Base-by-base conservation (phyloP, 2,888 invertebrate species). In the Dicycla oo region DNA sequence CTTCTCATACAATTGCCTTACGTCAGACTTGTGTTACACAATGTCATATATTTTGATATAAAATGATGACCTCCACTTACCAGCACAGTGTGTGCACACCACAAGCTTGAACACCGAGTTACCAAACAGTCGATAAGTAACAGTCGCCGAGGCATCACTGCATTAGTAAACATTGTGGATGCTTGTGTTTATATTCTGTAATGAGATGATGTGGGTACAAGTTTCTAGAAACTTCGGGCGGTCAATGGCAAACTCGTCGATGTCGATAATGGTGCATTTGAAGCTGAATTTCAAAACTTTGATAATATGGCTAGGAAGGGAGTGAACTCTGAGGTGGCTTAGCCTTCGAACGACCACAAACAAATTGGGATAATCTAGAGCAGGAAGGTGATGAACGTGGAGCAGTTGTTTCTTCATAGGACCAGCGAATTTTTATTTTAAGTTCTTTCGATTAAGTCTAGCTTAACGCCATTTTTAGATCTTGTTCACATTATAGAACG, bases 101-200 rank as follows among this genome's bases (percentile, higher is more conserved):
- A 30, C n/a, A 18, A 6, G 23, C 18, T n/a, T 1, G n/a, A 23
- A 49, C 40, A 38, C n/a, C 11, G 11, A 18, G 1, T 49, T 51
- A 7, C 38, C 23, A 43, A 57, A 49, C 23, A 23, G 11, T 71
- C 26, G 26, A 13, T 51, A 40, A 30, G 47, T 30, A 30, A 0
- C 34, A 68, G 23, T 60, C 10, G 18, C 23, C 43, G 38, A 67
- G 60, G 38, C 54, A 63, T 51, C 8, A 47, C 23, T 69, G 57
- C 38, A 63, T 60, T 38, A 61, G 54, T 56, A 56, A 70, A 70
- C 64, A 56, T 34, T 40, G 49, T 30, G n/a, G 54, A 49, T 56
- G 60, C 51, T 56, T 65, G 69, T 70, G 78, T 70, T 70, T 60
- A 65, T 61, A 49, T 58, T 67, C 5, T 43, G 23, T 30, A 54